Percentiles rank a stretch among this genome's conserved stretches.
Evolutionary conservation across 2,113 vertebrate species (phyloP).

Genomic region (Miniopterus natalensis): DNA sequence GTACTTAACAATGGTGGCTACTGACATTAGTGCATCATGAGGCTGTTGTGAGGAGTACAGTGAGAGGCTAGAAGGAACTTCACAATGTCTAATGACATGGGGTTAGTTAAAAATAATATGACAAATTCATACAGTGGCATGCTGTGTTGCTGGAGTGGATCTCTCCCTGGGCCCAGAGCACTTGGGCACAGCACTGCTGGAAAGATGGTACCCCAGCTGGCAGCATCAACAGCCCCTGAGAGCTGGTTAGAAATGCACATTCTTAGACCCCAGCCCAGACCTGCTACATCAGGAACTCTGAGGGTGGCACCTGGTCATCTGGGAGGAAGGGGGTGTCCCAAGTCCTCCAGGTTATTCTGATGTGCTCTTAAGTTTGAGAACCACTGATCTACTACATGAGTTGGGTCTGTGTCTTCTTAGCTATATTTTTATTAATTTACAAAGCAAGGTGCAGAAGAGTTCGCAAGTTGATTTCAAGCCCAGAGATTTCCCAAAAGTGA

Average conservation of each 20-base stretch:
- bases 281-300: neutral
- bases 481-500: neutral
- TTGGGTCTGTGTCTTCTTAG: neutral
- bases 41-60: neutral
- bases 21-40: neutral
- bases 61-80: neutral
- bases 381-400: neutral
- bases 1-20: neutral
- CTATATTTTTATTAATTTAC: constrained; percentile 12
- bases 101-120: neutral
- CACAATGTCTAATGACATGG: neutral
- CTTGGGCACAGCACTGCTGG: neutral
- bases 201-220: neutral
- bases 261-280: neutral
- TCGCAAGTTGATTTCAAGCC: neutral
- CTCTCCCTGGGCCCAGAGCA: too few relatives aligned
- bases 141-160: neutral
- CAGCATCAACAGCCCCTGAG: neutral
- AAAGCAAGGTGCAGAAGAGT: neutral
- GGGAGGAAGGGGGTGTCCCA: neutral
- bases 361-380: neutral
- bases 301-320: neutral
- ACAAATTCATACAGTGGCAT: neutral
- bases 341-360: neutral
- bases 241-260: neutral